Evolutionary conservation across 2,113 vertebrate species (phyloP), one percentile per base, ranked within the genome.

Genomic region (Datnioides undecimradiatus): DNA sequence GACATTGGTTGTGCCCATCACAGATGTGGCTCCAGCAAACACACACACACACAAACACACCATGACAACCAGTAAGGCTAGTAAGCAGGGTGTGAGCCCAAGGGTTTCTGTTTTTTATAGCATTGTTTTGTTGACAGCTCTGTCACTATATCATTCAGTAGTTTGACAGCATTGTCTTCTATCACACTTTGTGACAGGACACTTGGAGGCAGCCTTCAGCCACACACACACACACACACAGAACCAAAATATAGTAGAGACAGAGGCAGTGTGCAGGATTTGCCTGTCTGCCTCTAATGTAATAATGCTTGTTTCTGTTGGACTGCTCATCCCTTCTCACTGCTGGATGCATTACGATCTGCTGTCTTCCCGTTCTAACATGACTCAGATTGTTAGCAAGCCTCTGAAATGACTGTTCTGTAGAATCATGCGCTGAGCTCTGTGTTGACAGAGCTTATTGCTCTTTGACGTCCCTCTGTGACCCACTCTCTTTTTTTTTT

Each of bases 351-450:
- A 0, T 41, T 41, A 2, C 3, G 52, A 10, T 58, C 19, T 8
- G 6, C 31, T 13, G 21, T 64, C 34, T 62, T 54, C 34, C 29
- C 2, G 2, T 45, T 65, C 33, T 17, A 60, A 38, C 25, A 41
- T 79, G 82, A 83, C 73, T 88, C 87, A 79, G 51, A 34, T 27
- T 7, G 5, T 31, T 66, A 73, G 55, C 51, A 69, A 48, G 13
- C 25, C 63, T 33, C 52, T 70, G 16, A 70, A 27, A 49, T 43
- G 57, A 66, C 46, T 55, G 33, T 17, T 45, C n/a, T 55, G 62
- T 33, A 34, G 41, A 17, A 48, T 79, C 54, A 45, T 75, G 17
- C 64, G 51, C 11, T 45, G 13, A 21, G 16, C 41, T 66, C 31
- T 10, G 10, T 46, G 29, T 38, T 83, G 64, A 79, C 51, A 23